Evolutionary conservation across 2,113 vertebrate species (phyloP), one percentile per base, ranked within the genome.

Genomic region (Ptychochromis oligacanthus): DNA sequence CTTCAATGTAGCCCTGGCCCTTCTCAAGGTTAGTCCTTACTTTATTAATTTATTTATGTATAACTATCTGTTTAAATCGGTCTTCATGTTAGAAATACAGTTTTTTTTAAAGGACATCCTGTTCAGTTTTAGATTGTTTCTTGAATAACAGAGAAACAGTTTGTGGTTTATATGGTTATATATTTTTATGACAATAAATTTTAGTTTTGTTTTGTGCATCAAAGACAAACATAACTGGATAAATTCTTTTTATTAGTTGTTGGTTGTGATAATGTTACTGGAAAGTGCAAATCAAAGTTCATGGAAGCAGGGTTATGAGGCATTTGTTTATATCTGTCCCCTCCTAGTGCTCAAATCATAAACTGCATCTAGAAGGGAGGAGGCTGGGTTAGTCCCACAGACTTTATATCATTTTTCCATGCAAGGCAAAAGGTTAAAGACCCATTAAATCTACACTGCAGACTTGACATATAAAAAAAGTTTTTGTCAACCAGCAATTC

Each of bases 1-100:
- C 94, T 99, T 99, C 93, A 97, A 99, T 0, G 98, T 99, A 72
- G 98, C 98, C 20, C 95, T 99, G 96, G 98, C 98, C 87, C 96
- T 99, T 65, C 93, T 99, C 67, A 99, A 99, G 97, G 98, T 99
- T 94, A 93, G 96, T 88, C 8, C 3, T 55, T 1, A 1, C 11
- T 20, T 38, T 13, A 40, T 57, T n/a, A n/a, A n/a, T n/a, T n/a
- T 2, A 56, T 59, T 61, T 38, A 52, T 57, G 52, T 82, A 2
- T n/a, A 58, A 26, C 5, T 1, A 8, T 56, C 18, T 70, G 20
- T 77, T 60, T 61, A 34, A 34, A 17, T 40, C 20, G 0, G 9
- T 12, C 14, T 6, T 26, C 13, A 31, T 62, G 14, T 62, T 9
- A 14, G 15, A 49, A 49, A 15, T 49, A 2, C 13, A 52, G 17